Conservation (phyloP, 2,888 invertebrate species). For the Dastarcus helophoroides region DNA sequence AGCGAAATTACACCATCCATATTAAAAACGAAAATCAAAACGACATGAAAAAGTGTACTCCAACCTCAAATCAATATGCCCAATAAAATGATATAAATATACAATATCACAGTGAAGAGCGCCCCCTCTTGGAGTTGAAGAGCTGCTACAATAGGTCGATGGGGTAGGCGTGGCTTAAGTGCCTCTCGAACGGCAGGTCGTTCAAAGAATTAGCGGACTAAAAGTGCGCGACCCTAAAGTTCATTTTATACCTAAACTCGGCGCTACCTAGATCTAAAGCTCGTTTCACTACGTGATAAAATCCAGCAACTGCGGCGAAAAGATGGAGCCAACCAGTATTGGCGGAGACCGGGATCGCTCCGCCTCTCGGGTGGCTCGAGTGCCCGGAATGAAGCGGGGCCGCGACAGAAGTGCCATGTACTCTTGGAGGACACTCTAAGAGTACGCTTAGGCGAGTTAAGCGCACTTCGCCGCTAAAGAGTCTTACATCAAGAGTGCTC, state of each 20-base stretch:
- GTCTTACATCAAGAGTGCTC: conserved; percentile 41
- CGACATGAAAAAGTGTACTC: conserved; percentile 23
- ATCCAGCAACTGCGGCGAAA: conserved; percentile 6
- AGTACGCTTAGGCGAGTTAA: conserved; percentile 42
- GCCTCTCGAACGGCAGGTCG: conserved; percentile 5
- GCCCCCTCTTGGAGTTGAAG: conserved; percentile 26
- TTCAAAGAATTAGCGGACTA: conserved; percentile 3
- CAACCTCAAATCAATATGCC: conserved; percentile 32
- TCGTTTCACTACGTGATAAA: conserved; percentile 2
- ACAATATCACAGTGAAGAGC: conserved; percentile 34
- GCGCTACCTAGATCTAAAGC: conserved; percentile 7
- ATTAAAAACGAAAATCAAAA: conserved; percentile 19
- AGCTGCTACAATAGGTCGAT: conserved; percentile 28
- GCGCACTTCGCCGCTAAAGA: conserved; percentile 41
- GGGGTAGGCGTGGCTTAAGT: conserved; percentile 21
- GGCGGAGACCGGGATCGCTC: conserved; percentile 7
- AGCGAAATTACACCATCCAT: not conserved
- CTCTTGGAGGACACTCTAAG: conserved; percentile 40
- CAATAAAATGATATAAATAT: conserved; percentile 39
- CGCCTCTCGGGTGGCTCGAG: conserved; percentile 28
- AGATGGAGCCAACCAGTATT: conserved; percentile 8
- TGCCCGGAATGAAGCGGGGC: conserved; percentile 36
- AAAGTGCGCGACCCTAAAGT: conserved; percentile 6
- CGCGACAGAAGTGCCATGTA: conserved; percentile 38
- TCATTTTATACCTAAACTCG: no score